These are phyloP conservation scores for Temnothorax curvispinosus DNA, from an alignment of 1,140 invertebrate genomes.

Conservation along the genomic window DNA sequence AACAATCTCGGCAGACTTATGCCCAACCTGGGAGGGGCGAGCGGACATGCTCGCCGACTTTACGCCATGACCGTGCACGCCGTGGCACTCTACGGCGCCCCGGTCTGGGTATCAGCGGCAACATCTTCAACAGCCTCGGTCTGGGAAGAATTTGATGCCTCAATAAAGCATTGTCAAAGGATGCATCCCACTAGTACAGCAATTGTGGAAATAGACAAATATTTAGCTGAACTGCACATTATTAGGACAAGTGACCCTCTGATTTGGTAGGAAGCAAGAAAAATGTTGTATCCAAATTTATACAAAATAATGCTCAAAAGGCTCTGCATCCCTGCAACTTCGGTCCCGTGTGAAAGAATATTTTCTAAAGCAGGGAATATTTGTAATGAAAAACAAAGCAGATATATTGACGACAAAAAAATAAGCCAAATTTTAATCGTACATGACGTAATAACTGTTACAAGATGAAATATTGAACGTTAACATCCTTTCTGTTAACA, in stretches of 20 bases:
- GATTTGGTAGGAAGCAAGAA: background rate
- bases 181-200: background rate
- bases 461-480: slow-evolving; percentile 29
- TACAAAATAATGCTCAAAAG: slow-evolving; percentile 1
- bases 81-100: too few relatives aligned
- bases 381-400: background rate
- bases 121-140: background rate
- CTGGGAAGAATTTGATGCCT: background rate
- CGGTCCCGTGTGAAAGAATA: background rate
- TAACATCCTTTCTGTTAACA: background rate
- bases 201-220: background rate
- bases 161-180: background rate
- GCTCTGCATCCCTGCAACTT: background rate
- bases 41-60: too few relatives aligned
- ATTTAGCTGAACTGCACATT: background rate
- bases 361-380: background rate
- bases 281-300: background rate
- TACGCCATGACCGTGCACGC: too few relatives aligned
- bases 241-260: background rate
- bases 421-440: background rate
- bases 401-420: background rate
- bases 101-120: too few relatives aligned
- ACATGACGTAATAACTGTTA: slow-evolving; percentile 11
- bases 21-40: too few relatives aligned
- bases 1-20: too few relatives aligned